These are phyloP conservation scores for Acridotheres tristis DNA, from an alignment of 2,797 vertebrate genomes.

Conservation along the genomic window DNA sequence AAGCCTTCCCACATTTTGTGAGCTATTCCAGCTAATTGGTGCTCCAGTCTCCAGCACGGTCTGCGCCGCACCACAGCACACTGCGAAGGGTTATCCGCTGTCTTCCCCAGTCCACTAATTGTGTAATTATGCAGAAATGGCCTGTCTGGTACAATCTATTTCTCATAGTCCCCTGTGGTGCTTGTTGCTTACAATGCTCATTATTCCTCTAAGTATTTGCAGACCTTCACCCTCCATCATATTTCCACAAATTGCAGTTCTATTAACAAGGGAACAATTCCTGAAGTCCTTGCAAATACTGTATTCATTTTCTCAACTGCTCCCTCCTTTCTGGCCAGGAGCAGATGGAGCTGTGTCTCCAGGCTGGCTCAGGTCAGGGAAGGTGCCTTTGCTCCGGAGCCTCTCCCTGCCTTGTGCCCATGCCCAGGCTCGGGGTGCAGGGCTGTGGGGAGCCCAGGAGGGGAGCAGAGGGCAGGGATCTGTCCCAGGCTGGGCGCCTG, in stretches of 20 bases:
- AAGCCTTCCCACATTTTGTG: neutral
- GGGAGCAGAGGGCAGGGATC: fast-evolving
- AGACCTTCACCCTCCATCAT: constrained; percentile 67
- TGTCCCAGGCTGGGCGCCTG: neutral
- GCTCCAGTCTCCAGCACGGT: neutral
- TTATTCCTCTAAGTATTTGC: constrained; percentile 70
- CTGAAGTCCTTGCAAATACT: constrained; percentile 58
- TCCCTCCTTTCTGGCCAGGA: constrained; percentile 38
- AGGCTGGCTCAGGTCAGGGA: constrained; percentile 10
- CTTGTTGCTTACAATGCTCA: constrained; percentile 69
- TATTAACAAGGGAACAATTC: constrained; percentile 67
- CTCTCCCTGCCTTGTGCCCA: neutral
- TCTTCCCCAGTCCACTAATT: constrained; percentile 61
- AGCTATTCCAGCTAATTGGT: neutral
- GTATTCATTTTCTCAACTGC: constrained; percentile 56
- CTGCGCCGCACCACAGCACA: neutral
- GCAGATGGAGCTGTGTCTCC: neutral
- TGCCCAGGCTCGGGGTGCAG: neutral
- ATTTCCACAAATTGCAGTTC: constrained; percentile 66
- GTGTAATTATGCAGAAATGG: constrained; percentile 69
- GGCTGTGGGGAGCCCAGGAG: neutral
- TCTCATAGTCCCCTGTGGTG: constrained; percentile 66
- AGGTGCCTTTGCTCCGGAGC: neutral
- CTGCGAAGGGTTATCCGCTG: constrained; percentile 47
- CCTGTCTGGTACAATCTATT: constrained; percentile 66